phyloP scores from a whole-genome alignment of 2,113 vertebrate genomes.

The Gavia stellata region DNA sequence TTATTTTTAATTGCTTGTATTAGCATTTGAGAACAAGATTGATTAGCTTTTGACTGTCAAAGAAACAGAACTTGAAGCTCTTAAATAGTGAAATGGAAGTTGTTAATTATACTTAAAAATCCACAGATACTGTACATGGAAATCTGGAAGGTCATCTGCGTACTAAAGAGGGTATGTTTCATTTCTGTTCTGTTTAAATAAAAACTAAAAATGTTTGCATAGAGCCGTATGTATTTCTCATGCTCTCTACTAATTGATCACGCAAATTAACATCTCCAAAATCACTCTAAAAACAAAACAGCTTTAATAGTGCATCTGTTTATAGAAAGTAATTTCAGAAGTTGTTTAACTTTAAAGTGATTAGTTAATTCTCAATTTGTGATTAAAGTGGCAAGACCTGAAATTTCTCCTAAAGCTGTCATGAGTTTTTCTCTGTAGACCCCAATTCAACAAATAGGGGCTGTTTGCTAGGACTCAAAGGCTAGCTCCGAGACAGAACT shows the following conservation, averaged over 20 bases:
- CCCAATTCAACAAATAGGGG: neutral
- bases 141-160: slow-evolving; percentile 64
- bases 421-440: neutral
- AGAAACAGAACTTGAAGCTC: slow-evolving; percentile 64
- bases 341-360: slow-evolving; percentile 47
- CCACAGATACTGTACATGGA: slow-evolving; percentile 48
- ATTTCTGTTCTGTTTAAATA: slow-evolving; percentile 46
- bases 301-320: slow-evolving; percentile 31
- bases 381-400: neutral
- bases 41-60: slow-evolving; percentile 72
- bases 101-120: slow-evolving; percentile 75
- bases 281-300: slow-evolving; percentile 55
- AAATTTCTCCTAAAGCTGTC: neutral
- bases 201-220: slow-evolving; percentile 13
- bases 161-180: slow-evolving; percentile 25
- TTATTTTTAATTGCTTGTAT: slow-evolving; percentile 76
- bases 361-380: slow-evolving; percentile 25
- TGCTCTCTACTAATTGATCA: slow-evolving; percentile 24
- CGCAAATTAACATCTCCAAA: slow-evolving; percentile 42
- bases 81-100: slow-evolving; percentile 61
- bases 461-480: neutral
- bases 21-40: slow-evolving; percentile 74
- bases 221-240: slow-evolving; percentile 24
- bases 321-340: slow-evolving; percentile 51
- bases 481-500: neutral